These are phyloP conservation scores for Drosophila pseudoananassae DNA, from an alignment of 1,140 invertebrate species.

Conservation along the genomic window DNA sequence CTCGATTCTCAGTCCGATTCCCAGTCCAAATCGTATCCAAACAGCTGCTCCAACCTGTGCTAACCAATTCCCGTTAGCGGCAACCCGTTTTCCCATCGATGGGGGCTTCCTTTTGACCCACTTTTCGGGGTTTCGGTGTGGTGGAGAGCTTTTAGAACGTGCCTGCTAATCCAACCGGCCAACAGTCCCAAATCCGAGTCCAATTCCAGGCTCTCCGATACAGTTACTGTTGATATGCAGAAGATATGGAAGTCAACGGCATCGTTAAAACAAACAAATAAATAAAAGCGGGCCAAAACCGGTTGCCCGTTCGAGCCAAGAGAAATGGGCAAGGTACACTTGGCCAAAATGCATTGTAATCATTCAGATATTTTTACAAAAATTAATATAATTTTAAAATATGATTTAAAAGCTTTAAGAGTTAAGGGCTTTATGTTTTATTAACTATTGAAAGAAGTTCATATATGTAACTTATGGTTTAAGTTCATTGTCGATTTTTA, in stretches of 20 bases:
- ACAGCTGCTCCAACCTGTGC: slow-evolving; percentile 48
- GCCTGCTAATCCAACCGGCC: slow-evolving; percentile 70
- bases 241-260: slow-evolving; percentile 58
- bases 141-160: slow-evolving; percentile 61
- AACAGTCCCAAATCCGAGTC: slow-evolving; percentile 47
- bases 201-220: slow-evolving; percentile 47
- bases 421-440: no score
- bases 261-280: slow-evolving; percentile 65
- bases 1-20: slow-evolving; percentile 31
- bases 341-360: neutral
- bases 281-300: slow-evolving; percentile 51
- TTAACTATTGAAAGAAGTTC: no score
- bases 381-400: no score
- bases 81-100: slow-evolving; percentile 72
- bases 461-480: no score
- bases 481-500: neutral
- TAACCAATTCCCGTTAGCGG: slow-evolving; percentile 66
- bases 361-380: no score
- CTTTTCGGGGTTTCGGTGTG: slow-evolving; percentile 31
- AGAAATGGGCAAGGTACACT: slow-evolving; percentile 51
- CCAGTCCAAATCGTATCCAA: neutral
- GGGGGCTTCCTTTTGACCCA: slow-evolving; percentile 32
- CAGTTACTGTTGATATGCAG: slow-evolving; percentile 62
- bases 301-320: slow-evolving; percentile 18
- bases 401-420: no score